phyloP scores from a whole-genome alignment of 2,797 vertebrate genomes.

The Karalla daura region DNA sequence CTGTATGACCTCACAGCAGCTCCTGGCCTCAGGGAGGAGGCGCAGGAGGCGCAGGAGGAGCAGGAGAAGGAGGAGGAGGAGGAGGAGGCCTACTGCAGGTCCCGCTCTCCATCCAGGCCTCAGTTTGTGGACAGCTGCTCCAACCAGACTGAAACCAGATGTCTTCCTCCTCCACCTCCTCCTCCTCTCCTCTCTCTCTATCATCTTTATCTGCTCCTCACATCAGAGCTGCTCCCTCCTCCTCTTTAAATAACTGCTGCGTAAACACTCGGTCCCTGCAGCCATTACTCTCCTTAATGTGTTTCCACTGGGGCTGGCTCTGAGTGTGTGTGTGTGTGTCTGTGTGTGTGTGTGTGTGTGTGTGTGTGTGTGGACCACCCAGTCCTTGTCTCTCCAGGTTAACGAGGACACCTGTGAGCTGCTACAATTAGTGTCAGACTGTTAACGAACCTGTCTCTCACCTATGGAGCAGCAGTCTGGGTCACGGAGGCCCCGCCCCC shows the following conservation, averaged over 20 bases:
- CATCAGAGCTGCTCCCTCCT: slow-evolving; percentile 13
- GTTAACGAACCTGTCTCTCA: slow-evolving; percentile 24
- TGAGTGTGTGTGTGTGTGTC: slow-evolving; percentile 19
- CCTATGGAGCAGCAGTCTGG: slow-evolving; percentile 15
- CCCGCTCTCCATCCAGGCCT: too few species aligned
- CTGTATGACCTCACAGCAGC: too few species aligned
- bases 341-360: slow-evolving; percentile 26
- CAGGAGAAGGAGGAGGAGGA: too few species aligned
- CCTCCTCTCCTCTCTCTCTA: slow-evolving; percentile 5
- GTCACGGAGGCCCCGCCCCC: slow-evolving; percentile 14
- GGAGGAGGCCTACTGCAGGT: too few species aligned
- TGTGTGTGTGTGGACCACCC: slow-evolving; percentile 28
- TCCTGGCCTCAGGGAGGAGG: too few species aligned
- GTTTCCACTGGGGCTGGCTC: slow-evolving; percentile 31
- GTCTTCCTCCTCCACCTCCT: neutral
- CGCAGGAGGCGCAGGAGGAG: too few species aligned
- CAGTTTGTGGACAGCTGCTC: too few species aligned
- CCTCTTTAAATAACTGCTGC: slow-evolving; percentile 56
- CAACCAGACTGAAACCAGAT: too few species aligned
- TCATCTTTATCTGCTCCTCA: too few species aligned
- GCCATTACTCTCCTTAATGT: slow-evolving; percentile 57
- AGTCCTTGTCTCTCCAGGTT: too few species aligned
- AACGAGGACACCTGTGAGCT: neutral
- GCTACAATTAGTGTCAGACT: slow-evolving; percentile 13
- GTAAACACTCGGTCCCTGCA: slow-evolving; percentile 56